These are phyloP conservation scores for Trematocara zebra DNA, from an alignment of 2,113 vertebrate species.

Conservation along the genomic window DNA sequence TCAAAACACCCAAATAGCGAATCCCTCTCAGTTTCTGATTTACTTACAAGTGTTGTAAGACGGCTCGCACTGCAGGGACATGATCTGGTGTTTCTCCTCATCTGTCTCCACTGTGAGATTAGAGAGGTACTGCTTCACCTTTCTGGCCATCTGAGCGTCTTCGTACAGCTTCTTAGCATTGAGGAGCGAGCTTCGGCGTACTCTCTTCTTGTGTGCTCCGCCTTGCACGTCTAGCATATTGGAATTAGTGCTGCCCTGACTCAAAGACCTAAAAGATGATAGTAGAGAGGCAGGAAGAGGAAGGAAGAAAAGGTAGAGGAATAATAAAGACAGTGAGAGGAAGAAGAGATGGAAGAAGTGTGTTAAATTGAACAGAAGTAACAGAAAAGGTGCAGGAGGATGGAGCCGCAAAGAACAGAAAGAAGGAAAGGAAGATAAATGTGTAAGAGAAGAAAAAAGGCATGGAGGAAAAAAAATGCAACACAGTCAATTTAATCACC, in stretches of 20 bases:
- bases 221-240: slow-evolving; percentile 94
- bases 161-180: slow-evolving; percentile 97
- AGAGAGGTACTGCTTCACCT: slow-evolving; percentile 94
- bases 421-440: background rate
- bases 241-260: slow-evolving; percentile 96
- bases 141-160: slow-evolving; percentile 95
- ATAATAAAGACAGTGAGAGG: background rate
- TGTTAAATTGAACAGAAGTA: background rate
- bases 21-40: background rate
- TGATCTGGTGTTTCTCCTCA: slow-evolving; percentile 88
- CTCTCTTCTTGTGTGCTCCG: slow-evolving; percentile 88
- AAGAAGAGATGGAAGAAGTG: background rate
- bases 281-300: background rate
- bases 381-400: background rate
- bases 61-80: slow-evolving; percentile 92
- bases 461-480: background rate
- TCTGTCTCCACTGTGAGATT: slow-evolving; percentile 87
- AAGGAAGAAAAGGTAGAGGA: background rate
- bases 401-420: background rate
- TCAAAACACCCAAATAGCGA: background rate
- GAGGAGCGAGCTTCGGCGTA: slow-evolving; percentile 89
- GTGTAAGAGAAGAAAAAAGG: background rate
- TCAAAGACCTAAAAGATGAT: slow-evolving; percentile 79
- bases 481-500: background rate
- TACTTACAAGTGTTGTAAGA: slow-evolving; percentile 89